Percentiles rank a stretch among this genome's conserved stretches.
Conservation (phyloP, 2,113 vertebrate species). For the Butastur rufipennis region DNA sequence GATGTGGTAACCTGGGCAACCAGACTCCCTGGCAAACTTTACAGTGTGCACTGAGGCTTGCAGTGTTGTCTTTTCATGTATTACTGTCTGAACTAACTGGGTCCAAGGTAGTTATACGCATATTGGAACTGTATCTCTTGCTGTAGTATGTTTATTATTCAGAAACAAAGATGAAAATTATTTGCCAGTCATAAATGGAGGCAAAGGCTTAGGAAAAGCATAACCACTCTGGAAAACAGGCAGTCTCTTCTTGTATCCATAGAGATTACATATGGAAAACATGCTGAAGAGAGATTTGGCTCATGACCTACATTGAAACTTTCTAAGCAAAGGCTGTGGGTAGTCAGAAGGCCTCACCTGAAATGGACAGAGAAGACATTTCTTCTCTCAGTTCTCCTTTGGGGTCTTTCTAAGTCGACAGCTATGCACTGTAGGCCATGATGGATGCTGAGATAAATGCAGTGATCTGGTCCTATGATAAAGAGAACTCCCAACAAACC, state of each 20-base stretch:
- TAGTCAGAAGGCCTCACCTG: background rate
- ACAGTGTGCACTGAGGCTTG: background rate
- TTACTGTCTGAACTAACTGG: background rate
- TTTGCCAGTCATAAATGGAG: background rate
- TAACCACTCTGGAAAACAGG: background rate
- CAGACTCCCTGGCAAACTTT: background rate
- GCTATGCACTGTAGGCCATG: background rate
- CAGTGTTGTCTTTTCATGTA: background rate
- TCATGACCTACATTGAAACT: background rate
- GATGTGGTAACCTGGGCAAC: background rate
- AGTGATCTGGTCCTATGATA: background rate
- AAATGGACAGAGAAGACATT: background rate
- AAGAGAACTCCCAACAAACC: background rate
- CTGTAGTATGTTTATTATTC: background rate
- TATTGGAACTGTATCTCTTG: background rate
- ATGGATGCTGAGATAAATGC: background rate
- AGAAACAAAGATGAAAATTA: background rate
- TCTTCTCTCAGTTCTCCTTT: background rate
- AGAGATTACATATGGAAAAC: background rate
- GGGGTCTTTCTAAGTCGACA: background rate
- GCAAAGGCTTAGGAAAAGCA: background rate
- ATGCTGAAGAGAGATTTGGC: background rate
- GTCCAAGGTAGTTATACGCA: background rate
- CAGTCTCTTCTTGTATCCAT: background rate
- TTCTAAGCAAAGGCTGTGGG: background rate